These are phyloP conservation scores for Pangasius sanitwongsei DNA, from an alignment of 2,797 vertebrate genomes.

Conservation along the genomic window DNA sequence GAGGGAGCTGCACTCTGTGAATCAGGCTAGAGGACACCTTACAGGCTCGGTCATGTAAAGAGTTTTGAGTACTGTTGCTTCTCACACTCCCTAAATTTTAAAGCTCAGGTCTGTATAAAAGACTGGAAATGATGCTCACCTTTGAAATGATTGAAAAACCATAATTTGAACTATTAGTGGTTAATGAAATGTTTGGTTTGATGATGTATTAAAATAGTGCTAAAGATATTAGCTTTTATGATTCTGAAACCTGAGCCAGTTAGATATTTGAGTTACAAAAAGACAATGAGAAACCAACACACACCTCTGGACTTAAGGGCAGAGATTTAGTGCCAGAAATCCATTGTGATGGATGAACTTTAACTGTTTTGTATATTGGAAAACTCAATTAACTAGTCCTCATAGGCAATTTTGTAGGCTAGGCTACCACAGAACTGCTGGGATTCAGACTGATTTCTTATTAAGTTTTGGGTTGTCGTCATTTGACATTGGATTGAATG, in stretches of 20 bases:
- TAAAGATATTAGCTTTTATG: not conserved
- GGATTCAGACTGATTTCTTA: not conserved
- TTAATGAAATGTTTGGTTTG: not conserved
- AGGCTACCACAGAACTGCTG: not conserved
- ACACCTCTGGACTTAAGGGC: not conserved
- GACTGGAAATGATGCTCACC: not conserved
- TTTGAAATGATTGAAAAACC: not conserved
- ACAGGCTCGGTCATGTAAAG: not conserved
- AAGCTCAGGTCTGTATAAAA: not conserved
- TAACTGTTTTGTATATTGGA: not conserved
- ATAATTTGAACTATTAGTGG: not conserved
- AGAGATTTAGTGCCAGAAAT: not conserved
- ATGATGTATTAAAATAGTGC: not conserved
- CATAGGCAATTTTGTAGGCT: not conserved
- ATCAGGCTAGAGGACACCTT: not conserved
- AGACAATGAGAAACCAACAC: not conserved
- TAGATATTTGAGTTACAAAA: not conserved
- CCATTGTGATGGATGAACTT: not conserved
- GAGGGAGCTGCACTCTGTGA: not conserved
- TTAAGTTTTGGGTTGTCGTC: too few species aligned
- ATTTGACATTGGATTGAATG: too few species aligned
- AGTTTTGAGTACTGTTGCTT: not conserved
- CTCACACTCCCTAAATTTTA: too few species aligned
- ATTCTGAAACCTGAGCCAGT: not conserved
- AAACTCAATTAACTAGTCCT: not conserved